Evolutionary conservation across 2,888 invertebrate genomes (phyloP), one percentile per base, ranked within the genome.

Genomic region (Tolmerus cingulatus): DNA sequence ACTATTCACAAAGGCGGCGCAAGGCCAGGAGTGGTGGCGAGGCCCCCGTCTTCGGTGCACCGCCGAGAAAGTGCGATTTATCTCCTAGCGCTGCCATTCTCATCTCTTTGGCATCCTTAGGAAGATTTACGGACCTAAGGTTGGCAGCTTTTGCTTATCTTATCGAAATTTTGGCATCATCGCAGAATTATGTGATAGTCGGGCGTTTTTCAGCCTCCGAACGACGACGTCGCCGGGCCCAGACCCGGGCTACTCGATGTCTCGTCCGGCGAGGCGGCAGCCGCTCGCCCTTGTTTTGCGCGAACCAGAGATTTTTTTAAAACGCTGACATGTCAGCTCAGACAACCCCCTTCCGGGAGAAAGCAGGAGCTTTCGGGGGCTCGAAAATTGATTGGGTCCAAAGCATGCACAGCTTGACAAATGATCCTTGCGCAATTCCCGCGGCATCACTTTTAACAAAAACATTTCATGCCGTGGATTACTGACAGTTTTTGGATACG

Each of bases 61-160:
- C 55, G 77, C 76, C 51, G 57, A 57, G 84, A 86, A 86, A 51
- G 34, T 77, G 86, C 34, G 51, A 86, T 86, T 37, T 77, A 86
- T 86, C 77, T 77, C 55, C 51, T 23, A 51, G 86, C 43, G 27
- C 86, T 86, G 57, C 85, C 57, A 77, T 86, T 79, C 87, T 87
- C 86, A 84, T 90, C 90, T 90, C 89, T 88, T 90, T 91, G 91
- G 91, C 91, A 91, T 92, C 91, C 91, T 92, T 92, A 91, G 90
- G 90, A 89, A 92, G 92, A 92, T 92, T 92, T 92, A 92, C 92
- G 91, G 90, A 89, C 90, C 90, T 91, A 90, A 90, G 91, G 91
- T 92, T 92, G 92, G 92, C 92, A 92, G 90, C 92, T 91, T 91
- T 91, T 90, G 91, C 91, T 91, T 92, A 92, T 92, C 92, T 92